Evolutionary conservation across 2,113 vertebrate species (phyloP).

Genomic region (Stictonetta naevosa): DNA sequence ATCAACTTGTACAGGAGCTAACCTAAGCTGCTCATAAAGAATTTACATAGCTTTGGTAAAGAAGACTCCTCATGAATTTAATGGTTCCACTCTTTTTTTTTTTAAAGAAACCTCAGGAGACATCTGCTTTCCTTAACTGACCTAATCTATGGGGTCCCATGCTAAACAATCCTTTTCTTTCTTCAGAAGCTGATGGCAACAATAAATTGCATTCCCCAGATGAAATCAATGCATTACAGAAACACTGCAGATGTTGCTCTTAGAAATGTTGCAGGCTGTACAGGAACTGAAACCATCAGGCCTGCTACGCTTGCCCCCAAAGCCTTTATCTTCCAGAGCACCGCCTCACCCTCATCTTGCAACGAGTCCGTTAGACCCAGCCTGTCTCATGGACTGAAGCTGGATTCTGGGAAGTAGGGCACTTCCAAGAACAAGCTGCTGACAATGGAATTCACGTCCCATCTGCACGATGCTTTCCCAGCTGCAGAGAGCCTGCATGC

Average conservation of each 20-base stretch:
- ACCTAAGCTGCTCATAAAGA: neutral
- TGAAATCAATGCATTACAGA: neutral
- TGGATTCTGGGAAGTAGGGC: neutral
- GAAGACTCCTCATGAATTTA: neutral
- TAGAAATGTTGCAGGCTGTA: neutral
- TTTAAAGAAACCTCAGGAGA: conserved; percentile 21
- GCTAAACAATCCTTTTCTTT: neutral
- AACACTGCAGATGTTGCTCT: neutral
- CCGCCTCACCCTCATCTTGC: neutral
- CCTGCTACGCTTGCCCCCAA: neutral
- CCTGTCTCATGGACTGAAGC: neutral
- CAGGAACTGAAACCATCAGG: neutral
- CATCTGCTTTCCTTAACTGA: neutral
- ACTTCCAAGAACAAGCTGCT: neutral
- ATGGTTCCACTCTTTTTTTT: neutral
- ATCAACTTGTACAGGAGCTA: neutral
- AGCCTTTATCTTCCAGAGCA: neutral
- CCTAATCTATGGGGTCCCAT: neutral
- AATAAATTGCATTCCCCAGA: neutral
- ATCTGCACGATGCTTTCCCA: neutral
- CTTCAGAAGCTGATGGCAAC: neutral
- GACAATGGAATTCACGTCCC: neutral
- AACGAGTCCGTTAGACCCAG: neutral
- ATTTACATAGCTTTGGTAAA: neutral
- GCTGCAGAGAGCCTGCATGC: neutral